Conservation (phyloP, 2,797 vertebrate genomes). For the Salarias fasciatus region DNA sequence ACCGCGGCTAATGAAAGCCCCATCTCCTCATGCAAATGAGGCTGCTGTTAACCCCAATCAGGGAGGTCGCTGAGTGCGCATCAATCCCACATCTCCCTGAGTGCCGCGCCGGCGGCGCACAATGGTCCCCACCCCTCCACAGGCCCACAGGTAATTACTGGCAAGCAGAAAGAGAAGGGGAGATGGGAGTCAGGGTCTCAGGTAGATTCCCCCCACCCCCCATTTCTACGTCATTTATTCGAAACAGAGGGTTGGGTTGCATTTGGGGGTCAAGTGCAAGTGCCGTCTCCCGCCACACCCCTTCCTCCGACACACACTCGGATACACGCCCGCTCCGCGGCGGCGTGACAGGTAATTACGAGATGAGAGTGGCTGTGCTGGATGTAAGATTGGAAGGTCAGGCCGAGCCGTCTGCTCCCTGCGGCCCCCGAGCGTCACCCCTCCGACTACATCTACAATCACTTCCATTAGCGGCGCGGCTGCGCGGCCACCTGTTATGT, state of each 20-base stretch:
- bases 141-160: conserved; percentile 71
- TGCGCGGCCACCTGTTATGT: conserved; percentile 38
- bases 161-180: conserved; percentile 48
- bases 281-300: conserved; percentile 40
- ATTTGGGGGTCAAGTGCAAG: conserved; percentile 61
- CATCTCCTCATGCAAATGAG: conserved; percentile 81
- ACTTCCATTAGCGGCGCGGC: conserved; percentile 54
- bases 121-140: conserved; percentile 52
- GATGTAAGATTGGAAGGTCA: conserved; percentile 54
- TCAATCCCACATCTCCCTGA: conserved; percentile 66
- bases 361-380: conserved; percentile 35
- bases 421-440: conserved; percentile 42
- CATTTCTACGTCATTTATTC: conserved; percentile 39
- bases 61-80: conserved; percentile 68
- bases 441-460: conserved; percentile 48
- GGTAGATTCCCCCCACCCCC: too few relatives aligned
- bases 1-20: conserved; percentile 69
- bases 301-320: conserved; percentile 30
- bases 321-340: conserved; percentile 22
- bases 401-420: conserved; percentile 37
- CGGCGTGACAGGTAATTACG: conserved; percentile 67
- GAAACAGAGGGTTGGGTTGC: conserved; percentile 60
- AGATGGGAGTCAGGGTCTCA: conserved; percentile 45
- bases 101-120: conserved; percentile 46
- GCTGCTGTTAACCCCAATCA: conserved; percentile 84